Conservation (phyloP, 1,140 invertebrate species). For the Semibalanus balanoides region DNA sequence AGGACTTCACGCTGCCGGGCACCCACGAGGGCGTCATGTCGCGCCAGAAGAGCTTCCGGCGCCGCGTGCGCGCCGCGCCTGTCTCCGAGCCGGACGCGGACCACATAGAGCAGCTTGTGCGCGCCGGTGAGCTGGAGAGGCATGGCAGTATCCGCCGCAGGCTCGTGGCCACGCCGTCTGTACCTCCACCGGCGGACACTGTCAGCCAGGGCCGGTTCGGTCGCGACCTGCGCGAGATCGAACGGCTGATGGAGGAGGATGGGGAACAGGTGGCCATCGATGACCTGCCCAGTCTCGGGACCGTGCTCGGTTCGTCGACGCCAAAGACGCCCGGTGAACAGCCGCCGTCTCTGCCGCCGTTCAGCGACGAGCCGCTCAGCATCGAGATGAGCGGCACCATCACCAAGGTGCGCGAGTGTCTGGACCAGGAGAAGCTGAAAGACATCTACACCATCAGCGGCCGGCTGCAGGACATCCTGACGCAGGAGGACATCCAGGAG, state of each 20-base stretch:
- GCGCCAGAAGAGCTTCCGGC: constrained; percentile 26
- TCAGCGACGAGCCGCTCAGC: constrained; percentile 17
- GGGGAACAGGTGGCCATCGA: constrained; percentile 14
- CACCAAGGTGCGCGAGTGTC: constrained; percentile 23
- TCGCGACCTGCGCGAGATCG: constrained; percentile 18
- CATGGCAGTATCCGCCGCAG: constrained; percentile 24
- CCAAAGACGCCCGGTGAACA: constrained; percentile 13
- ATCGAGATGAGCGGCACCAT: constrained; percentile 24
- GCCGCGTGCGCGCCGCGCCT: constrained; percentile 26
- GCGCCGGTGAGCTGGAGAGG: constrained; percentile 24
- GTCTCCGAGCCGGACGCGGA: constrained; percentile 27
- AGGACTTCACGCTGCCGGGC: constrained; percentile 27
- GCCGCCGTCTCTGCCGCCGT: constrained; percentile 11
- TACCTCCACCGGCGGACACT: constrained; percentile 11
- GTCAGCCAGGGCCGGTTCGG: constrained; percentile 14
- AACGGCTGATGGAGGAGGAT: constrained; percentile 16
- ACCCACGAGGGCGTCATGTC: constrained; percentile 29
- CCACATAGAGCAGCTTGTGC: constrained; percentile 25
- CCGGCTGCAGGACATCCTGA: constrained; percentile 28
- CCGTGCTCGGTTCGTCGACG: constrained; percentile 15
- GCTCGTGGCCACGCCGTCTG: constrained; percentile 22
- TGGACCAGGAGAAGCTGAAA: constrained; percentile 27
- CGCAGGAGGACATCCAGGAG: constrained; percentile 28
- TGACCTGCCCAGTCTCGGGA: constrained; percentile 3
- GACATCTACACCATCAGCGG: constrained; percentile 29